Evolutionary conservation across 2,888 invertebrate genomes (phyloP).

Genomic region (Coelopa pilipes): DNA sequence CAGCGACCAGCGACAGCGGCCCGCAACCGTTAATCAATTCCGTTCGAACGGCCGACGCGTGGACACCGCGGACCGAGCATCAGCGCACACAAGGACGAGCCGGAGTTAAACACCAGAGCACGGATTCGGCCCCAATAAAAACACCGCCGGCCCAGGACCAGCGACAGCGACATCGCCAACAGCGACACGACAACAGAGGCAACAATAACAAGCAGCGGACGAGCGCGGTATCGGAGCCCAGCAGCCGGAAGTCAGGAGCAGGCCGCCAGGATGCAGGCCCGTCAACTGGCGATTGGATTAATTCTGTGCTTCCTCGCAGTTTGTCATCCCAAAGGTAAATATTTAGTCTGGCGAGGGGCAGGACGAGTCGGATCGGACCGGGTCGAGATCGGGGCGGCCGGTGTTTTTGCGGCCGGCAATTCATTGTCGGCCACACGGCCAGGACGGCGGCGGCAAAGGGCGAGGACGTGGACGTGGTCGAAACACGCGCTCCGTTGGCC

Average conservation of each 20-base stretch:
- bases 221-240: background rate
- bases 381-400: background rate
- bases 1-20: background rate
- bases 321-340: constrained; percentile 62
- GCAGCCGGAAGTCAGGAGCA: background rate
- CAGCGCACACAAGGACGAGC: constrained; percentile 35
- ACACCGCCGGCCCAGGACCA: background rate
- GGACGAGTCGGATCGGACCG: background rate
- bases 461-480: too few species aligned
- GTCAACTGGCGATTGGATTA: constrained; percentile 50
- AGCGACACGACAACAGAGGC: background rate
- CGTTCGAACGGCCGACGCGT: constrained; percentile 24
- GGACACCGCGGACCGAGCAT: constrained; percentile 1
- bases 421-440: too few species aligned
- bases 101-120: constrained; percentile 22
- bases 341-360: constrained; percentile 41
- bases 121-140: constrained; percentile 24
- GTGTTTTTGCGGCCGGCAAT: background rate
- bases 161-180: constrained; percentile 6
- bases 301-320: constrained; percentile 57
- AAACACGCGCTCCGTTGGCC: too few species aligned
- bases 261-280: constrained; percentile 36
- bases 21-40: constrained; percentile 38
- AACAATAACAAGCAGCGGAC: background rate
- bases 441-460: too few species aligned